Conservation (phyloP, 2,797 vertebrate genomes). For the Sphenopsis melanotis region DNA sequence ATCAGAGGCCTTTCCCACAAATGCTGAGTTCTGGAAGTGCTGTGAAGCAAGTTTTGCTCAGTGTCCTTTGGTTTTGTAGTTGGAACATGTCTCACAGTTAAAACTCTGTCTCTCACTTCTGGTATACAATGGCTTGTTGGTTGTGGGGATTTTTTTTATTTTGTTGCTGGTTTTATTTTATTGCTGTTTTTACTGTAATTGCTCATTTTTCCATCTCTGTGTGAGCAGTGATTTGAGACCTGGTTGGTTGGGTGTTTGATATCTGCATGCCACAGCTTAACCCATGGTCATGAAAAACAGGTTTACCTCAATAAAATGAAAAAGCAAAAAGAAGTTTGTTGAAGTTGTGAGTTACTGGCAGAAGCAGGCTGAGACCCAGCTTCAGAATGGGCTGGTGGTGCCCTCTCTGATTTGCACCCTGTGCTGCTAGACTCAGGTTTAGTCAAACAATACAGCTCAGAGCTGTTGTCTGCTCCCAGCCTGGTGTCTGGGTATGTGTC, state of each 20-base stretch:
- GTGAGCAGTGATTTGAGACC: not conserved
- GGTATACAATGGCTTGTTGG: not conserved
- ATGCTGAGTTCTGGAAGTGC: not conserved
- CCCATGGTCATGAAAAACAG: fast-evolving
- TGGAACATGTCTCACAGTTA: not conserved
- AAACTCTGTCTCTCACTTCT: not conserved
- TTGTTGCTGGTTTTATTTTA: not conserved
- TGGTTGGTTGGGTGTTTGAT: not conserved
- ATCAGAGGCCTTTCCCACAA: not conserved
- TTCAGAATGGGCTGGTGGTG: not conserved
- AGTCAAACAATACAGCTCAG: not conserved
- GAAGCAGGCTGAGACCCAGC: not conserved
- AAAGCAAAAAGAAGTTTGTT: not conserved
- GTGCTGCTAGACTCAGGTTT: not conserved
- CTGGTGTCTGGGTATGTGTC: not conserved
- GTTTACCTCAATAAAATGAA: not conserved
- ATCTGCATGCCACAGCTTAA: fast-evolving
- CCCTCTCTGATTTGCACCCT: not conserved
- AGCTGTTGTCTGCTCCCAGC: not conserved
- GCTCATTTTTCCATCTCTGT: not conserved
- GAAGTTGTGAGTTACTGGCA: not conserved
- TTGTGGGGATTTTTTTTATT: not conserved
- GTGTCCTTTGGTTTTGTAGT: not conserved
- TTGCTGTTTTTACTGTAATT: not conserved
- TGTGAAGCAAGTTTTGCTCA: not conserved